Conservation (phyloP, 2,888 invertebrate species). For the Coleophora deauratella region DNA sequence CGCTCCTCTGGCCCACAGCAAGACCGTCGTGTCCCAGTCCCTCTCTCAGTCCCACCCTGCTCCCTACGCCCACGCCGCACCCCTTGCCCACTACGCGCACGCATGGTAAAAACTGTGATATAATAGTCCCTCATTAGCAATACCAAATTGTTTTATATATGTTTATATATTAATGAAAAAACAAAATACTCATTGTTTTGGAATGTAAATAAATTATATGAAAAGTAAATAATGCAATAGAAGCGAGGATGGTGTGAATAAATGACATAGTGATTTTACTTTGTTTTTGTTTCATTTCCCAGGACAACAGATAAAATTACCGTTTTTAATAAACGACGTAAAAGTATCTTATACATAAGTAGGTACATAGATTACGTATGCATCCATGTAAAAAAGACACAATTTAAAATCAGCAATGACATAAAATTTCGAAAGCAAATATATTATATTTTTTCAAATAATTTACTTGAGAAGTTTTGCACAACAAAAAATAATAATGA, state of each 20-base stretch:
- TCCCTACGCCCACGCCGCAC: constrained; percentile 36
- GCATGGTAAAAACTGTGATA: constrained; percentile 67
- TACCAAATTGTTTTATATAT: constrained; percentile 49
- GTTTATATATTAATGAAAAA: not conserved
- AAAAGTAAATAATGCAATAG: constrained; percentile 46
- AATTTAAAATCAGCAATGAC: no score
- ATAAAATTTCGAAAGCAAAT: no score
- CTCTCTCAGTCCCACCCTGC: constrained; percentile 57
- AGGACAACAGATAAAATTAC: no score
- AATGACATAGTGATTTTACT: constrained; percentile 32
- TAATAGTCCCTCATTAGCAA: constrained; percentile 31
- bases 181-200: constrained; percentile 55
- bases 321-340: no score
- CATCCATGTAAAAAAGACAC: no score
- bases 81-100: constrained; percentile 32
- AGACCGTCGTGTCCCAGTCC: constrained; percentile 47
- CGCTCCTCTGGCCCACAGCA: constrained; percentile 30
- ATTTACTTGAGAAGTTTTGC: not conserved
- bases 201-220: constrained; percentile 60
- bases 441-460: no score
- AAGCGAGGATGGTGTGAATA: constrained; percentile 68
- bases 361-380: no score
- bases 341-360: no score
- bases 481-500: not conserved
- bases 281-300: not conserved